Evolutionary conservation across 1,140 invertebrate genomes (phyloP).

Genomic region (Elymnias hypermnestra): DNA sequence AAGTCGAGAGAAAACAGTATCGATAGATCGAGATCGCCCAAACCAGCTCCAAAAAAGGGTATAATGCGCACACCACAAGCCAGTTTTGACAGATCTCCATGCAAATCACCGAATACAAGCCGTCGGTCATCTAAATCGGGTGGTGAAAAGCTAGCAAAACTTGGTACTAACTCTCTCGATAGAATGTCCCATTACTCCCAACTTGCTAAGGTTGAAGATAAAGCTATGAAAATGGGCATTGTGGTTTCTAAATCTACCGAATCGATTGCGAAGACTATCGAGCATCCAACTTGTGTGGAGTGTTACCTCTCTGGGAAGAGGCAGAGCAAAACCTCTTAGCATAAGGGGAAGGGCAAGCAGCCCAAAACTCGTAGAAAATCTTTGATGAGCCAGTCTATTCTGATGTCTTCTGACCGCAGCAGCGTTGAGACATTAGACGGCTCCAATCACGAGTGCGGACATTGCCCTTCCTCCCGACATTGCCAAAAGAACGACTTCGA

Average conservation of each 20-base stretch:
- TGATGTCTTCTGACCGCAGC: slow-evolving; percentile 65
- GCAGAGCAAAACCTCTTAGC: slow-evolving; percentile 78
- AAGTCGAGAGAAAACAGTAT: slow-evolving; percentile 66
- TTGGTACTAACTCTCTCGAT: slow-evolving; percentile 72
- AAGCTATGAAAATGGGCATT: slow-evolving; percentile 73
- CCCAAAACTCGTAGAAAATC: slow-evolving; percentile 70
- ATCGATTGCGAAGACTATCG: slow-evolving; percentile 76
- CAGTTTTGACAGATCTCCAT: slow-evolving; percentile 68
- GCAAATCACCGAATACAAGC: slow-evolving; percentile 66
- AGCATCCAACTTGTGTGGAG: slow-evolving; percentile 81
- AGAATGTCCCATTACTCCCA: slow-evolving; percentile 71
- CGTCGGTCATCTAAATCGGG: slow-evolving; percentile 63
- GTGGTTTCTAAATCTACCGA: slow-evolving; percentile 73
- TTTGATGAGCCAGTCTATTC: slow-evolving; percentile 46
- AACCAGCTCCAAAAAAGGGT: slow-evolving; percentile 68
- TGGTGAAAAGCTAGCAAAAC: slow-evolving; percentile 65
- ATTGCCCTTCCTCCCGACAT: slow-evolving; percentile 38
- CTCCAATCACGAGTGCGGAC: slow-evolving; percentile 37
- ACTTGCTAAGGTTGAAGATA: slow-evolving; percentile 69
- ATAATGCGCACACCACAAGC: slow-evolving; percentile 73
- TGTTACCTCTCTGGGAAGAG: slow-evolving; percentile 79
- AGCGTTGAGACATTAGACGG: slow-evolving; percentile 68
- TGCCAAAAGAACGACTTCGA: slow-evolving; percentile 44
- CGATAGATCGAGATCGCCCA: slow-evolving; percentile 63
- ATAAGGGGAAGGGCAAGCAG: slow-evolving; percentile 75